These are phyloP conservation scores for Xanthorhoe spadicearia DNA, from an alignment of 2,888 invertebrate species.

Conservation along the genomic window DNA sequence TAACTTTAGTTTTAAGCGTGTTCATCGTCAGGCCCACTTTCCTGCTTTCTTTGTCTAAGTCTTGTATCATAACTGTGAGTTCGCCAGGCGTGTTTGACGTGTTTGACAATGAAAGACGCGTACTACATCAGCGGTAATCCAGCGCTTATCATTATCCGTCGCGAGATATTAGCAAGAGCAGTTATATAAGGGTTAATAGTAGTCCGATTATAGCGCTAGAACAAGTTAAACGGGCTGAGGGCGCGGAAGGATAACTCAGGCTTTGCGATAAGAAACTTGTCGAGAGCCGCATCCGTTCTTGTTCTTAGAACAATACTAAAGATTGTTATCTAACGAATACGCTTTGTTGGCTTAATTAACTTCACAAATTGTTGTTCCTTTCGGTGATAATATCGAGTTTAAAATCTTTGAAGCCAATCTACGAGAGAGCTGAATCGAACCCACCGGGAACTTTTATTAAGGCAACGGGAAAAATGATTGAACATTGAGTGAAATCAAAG, in stretches of 20 bases:
- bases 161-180: constrained; percentile 49
- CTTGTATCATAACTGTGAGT: too few relatives aligned
- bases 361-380: constrained; percentile 69
- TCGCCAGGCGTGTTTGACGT: too few relatives aligned
- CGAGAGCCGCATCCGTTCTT: constrained; percentile 62
- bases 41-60: too few relatives aligned
- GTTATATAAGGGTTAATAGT: constrained; percentile 50
- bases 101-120: constrained; percentile 34
- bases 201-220: constrained; percentile 51
- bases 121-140: constrained; percentile 40
- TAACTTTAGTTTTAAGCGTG: too few relatives aligned
- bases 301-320: constrained; percentile 69
- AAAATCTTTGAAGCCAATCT: constrained; percentile 58
- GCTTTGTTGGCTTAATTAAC: constrained; percentile 75
- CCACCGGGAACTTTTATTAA: constrained; percentile 54
- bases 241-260: constrained; percentile 61
- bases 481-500: constrained; percentile 64
- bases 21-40: too few relatives aligned
- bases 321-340: constrained; percentile 66
- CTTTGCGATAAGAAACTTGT: constrained; percentile 70
- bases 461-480: constrained; percentile 59
- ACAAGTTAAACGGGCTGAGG: constrained; percentile 54
- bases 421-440: constrained; percentile 45
- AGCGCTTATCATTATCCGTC: constrained; percentile 41
- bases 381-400: constrained; percentile 54